phyloP scores from a whole-genome alignment of 2,797 vertebrate genomes.

The Amazona finschi region DNA sequence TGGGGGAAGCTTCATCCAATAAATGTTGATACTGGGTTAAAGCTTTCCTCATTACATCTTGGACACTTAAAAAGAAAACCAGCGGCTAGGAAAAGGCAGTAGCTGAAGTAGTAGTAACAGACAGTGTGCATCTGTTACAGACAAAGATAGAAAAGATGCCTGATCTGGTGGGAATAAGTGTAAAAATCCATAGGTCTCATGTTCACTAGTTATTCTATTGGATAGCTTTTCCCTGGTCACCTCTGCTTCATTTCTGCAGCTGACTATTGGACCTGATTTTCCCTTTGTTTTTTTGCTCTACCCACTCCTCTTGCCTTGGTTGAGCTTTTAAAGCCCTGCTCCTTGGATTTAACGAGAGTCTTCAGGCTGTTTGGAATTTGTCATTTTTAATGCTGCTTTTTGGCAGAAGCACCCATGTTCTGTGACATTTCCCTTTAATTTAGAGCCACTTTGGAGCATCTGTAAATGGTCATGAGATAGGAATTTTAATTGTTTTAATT shows the following conservation, averaged over 20 bases:
- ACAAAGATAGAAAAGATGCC: neutral
- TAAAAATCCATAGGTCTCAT: neutral
- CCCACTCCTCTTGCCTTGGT: neutral
- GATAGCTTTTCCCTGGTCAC: neutral
- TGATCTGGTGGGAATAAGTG: neutral
- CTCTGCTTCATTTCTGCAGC: neutral
- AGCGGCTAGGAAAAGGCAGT: neutral
- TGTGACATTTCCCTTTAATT: conserved; percentile 68
- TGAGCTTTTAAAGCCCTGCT: conserved; percentile 17
- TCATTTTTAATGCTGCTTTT: conserved; percentile 65
- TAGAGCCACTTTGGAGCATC: conserved; percentile 58
- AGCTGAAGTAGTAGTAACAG: neutral
- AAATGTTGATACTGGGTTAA: neutral
- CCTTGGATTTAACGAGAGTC: conserved; percentile 33
- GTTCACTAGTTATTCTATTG: neutral
- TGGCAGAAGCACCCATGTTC: conserved; percentile 53
- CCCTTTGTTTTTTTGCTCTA: neutral
- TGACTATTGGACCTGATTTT: neutral
- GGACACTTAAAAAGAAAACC: neutral
- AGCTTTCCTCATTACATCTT: neutral
- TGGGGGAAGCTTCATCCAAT: neutral
- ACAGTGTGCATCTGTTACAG: neutral
- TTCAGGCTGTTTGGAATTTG: conserved; percentile 63
- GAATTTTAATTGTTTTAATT: conserved; percentile 72
- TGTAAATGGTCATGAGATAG: conserved; percentile 63